phyloP scores from a whole-genome alignment of 2,113 vertebrate genomes.

The Heliornis fulica region DNA sequence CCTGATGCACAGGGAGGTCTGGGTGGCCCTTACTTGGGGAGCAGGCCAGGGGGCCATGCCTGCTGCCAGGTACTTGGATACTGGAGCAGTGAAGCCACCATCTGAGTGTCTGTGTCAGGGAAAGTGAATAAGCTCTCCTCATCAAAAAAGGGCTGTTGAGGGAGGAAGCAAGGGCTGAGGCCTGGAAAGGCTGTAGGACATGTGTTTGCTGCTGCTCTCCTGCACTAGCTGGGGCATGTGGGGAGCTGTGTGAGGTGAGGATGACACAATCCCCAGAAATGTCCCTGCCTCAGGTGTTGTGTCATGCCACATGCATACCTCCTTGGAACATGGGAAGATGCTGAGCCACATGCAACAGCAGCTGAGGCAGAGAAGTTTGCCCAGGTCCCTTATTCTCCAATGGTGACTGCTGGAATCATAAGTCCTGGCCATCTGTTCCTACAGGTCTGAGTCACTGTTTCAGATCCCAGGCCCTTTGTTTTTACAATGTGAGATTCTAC shows the following conservation, averaged over 20 bases:
- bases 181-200: fast-evolving
- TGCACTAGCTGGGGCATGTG: not conserved
- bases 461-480: not conserved
- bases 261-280: not conserved
- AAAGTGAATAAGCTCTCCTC: not conserved
- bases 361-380: not conserved
- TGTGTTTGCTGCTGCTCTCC: not conserved
- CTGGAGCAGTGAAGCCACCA: not conserved
- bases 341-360: not conserved
- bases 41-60: not conserved
- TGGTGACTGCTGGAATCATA: not conserved
- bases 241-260: not conserved
- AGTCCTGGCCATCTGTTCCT: fast-evolving
- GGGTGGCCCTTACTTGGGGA: not conserved
- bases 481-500: not conserved
- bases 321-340: not conserved
- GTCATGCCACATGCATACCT: not conserved
- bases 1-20: not conserved
- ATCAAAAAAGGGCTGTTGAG: not conserved
- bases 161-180: not conserved
- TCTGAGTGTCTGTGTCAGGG: not conserved
- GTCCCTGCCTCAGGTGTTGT: not conserved
- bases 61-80: not conserved
- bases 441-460: not conserved
- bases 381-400: not conserved